Evolutionary conservation across 1,140 invertebrate genomes (phyloP), one percentile per base, ranked within the genome.

Genomic region (Phenacoccus solenopsis): DNA sequence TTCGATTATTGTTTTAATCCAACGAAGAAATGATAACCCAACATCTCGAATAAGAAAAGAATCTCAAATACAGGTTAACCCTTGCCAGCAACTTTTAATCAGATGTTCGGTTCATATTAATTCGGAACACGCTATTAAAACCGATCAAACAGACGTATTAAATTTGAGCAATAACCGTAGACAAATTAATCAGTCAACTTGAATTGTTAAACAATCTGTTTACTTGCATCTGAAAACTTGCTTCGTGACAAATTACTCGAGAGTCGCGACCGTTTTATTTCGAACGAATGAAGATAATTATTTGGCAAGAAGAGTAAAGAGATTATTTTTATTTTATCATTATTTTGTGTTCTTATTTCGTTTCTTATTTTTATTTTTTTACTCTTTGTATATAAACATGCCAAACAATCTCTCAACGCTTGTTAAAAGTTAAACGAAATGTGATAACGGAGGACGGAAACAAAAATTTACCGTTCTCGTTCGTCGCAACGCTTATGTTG

Each of bases 391-490:
- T 25, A 64, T 64, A 64, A 64, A 64, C 25, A 64, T 64, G 59
- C 59, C 59, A 64, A 64, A 20, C 59, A 27, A 64, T 64, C 59
- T 64, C 22, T 64, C 59, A 64, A 64, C 59, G 59, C 59, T 64
- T 24, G 59, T 64, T 64, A 64, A 64, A 64, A 64, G 10, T 64
- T 64, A 64, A 64, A 64, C 25, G 59, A 64, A 64, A 64, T 64
- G 59, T 64, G 59, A 64, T 64, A 64, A 64, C 59, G 22, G 59
- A 64, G 22, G 5, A 16, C 10, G 59, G 59, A 64, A 64, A 64
- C 59, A 64, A 64, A 25, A 25, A 25, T 64, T 64, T 64, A 25
- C 25, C 1, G 2, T 24, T 10, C 25, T 24, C 4, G 10, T 10
- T 24, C 25, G 2, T 22, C 25, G 1, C 5, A 3, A 22, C 56